Base-by-base conservation (phyloP, 2,888 invertebrate species). In the Dolichomitus sp. region DNA sequence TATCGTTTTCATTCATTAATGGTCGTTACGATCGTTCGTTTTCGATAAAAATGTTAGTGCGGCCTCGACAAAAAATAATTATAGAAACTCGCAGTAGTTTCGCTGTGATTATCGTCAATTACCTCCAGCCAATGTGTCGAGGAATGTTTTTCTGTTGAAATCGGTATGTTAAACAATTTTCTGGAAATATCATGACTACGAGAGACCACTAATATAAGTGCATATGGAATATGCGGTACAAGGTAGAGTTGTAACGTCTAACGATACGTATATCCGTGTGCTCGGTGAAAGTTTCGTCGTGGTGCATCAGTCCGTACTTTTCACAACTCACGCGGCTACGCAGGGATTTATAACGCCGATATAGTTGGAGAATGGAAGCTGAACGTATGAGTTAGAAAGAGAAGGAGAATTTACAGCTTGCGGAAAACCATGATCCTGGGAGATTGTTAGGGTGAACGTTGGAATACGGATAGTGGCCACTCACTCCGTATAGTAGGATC, bases 231-330 rank as follows among this genome's bases (percentile, higher is more conserved):
- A 50, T 9, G 50, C 17, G 23, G 23, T 12, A 37, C 6, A 61
- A n/a, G 7, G 37, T 37, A 37, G 9, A 61, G 7, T 19, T 42
- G 52, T 33, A 11, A 69, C 63, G 52, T 66, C 40, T 37, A 81
- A 81, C 80, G 80, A 66, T 69, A 23, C 61, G 59, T 42, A 23
- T 69, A 75, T 61, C 59, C 52, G 75, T 57, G 66, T 45, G 79
- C 66, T 70, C n/a, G 79, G 82, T 83, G 82, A 83, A 83, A 83
- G 82, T 83, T 83, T 72, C 66, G 61, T 72, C 70, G 70, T 61
- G 72, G 66, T 72, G 82, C 78, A 82, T 82, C 82, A 83, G 79
- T 80, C 79, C 75, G 79, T 72, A 66, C 40, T 75, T 61, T 83
- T 83, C 75, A 70, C 79, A 68, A 80, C 50, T 74, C 78, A 74